Percentiles rank a stretch among this genome's conserved stretches.
These are phyloP conservation scores for Malacoctenus gilli DNA, from an alignment of 2,797 vertebrate genomes.

Conservation along the genomic window DNA sequence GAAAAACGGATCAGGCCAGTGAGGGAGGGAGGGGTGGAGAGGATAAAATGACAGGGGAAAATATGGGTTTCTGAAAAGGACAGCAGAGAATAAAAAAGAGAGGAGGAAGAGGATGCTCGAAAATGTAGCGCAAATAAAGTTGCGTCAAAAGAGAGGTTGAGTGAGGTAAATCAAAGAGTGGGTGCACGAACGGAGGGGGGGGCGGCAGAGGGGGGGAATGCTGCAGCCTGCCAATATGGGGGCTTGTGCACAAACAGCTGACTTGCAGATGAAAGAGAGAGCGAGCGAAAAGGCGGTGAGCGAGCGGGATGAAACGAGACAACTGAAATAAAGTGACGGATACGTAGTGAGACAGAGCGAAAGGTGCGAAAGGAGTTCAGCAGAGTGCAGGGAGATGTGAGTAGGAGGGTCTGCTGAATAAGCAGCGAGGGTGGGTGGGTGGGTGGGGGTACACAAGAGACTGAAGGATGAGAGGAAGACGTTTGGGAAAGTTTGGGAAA, in stretches of 20 bases:
- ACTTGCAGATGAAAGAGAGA: conserved; percentile 46
- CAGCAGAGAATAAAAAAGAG: background rate
- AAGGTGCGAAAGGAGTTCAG: conserved; percentile 49
- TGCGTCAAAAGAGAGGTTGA: conserved; percentile 25
- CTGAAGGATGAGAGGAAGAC: conserved; percentile 21
- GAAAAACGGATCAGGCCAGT: no score
- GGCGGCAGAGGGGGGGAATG: conserved; percentile 10
- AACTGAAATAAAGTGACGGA: conserved; percentile 27
- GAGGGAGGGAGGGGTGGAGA: no score
- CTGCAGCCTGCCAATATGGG: conserved; percentile 22
- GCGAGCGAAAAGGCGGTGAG: conserved; percentile 20
- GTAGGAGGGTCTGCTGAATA: conserved; percentile 45
- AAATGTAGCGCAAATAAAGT: conserved; percentile 9
- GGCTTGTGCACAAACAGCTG: conserved; percentile 47
- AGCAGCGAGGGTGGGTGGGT: conserved; percentile 38
- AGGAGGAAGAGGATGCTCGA: conserved; percentile 18
- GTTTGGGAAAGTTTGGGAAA: conserved; percentile 25
- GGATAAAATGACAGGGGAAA: conserved; percentile 7
- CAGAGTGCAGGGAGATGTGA: conserved; percentile 22
- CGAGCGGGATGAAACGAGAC: conserved; percentile 21
- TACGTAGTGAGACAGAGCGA: conserved; percentile 48
- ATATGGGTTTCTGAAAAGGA: background rate
- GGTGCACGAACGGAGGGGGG: conserved; percentile 1
- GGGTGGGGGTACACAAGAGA: conserved; percentile 17
- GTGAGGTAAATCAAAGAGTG: conserved; percentile 12